Evolutionary conservation across 2,797 vertebrate genomes (phyloP), one percentile per base, ranked within the genome.

Genomic region (Podarcis lilfordi): DNA sequence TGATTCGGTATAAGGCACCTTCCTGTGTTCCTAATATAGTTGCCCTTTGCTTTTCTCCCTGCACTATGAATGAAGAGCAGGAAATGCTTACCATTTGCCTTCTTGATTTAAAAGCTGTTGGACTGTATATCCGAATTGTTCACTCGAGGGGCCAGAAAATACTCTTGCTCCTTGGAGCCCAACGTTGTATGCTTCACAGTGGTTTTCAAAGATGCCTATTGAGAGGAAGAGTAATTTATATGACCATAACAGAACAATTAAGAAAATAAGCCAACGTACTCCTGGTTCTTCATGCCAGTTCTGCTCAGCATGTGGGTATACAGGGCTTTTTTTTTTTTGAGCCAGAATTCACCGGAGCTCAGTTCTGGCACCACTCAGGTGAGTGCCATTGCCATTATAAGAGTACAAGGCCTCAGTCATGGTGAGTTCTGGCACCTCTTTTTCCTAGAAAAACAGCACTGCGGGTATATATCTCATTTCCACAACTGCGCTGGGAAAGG

Each of bases 101-200:
- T 97, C 92, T 86, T 97, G 92, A 92, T 98, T 98, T 92, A 92
- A 91, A 27, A 98, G 95, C 92, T 99, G 98, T 43, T 98, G 98
- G 59, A 99, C 95, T 3, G 97, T 89, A 86, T 99, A 98, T 85
- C 98, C 98, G 95, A 99, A 99, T 92, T 98, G 98, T 77, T 97
- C 98, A 29, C 59, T 89, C 43, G 94, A 93, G 59, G 97, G 96
- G 75, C 98, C 98, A 1, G 95, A 97, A 96, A 98, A 98, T 87
- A 98, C 93, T 97, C 98, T 98, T 88, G 98, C 97, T 87, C 95
- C 97, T 85, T 95, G 95, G 2, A 98, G 97, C n/a, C 98, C 98
- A 69, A 98, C 92, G 79, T 99, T 99, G 95, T 98, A 99, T 23
- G 97, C 95, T 89, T 96, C 86, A 92, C 96, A 97, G 82, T 85